Evolutionary conservation across 2,113 vertebrate species (phyloP), one percentile per base, ranked within the genome.

Genomic region (Sporophila hypoxantha): DNA sequence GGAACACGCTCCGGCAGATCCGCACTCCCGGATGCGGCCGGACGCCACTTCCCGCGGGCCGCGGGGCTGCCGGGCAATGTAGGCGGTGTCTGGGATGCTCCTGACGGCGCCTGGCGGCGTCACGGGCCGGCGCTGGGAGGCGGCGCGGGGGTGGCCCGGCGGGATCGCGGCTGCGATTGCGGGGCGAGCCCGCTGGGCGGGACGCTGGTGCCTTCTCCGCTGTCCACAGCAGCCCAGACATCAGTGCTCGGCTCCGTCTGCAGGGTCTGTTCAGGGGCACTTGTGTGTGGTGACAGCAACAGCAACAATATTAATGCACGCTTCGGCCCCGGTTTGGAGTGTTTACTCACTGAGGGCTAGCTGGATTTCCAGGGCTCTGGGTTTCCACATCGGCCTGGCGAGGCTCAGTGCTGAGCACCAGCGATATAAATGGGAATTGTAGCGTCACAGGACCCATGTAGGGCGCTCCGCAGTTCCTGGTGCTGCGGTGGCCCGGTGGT

Each of bases 231-330:
- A n/a, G 64, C 50, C 8, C 13, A 41, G 34, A 8, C 15, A 12
- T 7, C 10, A 1, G 16, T 4, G 9, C 18, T 47, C 25, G 1
- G 25, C 22, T 11, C 6, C 2, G 18, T 14, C 23, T 5, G 3
- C 4, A 3, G 29, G 10, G 26, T 8, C 8, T 27, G 0, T 0
- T 4, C 8, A 16, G 52, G 12, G 15, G 1, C 8, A 0, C 19
- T 4, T 2, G 7, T 4, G 20, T 22, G 23, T 3, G 7, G 6
- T 25, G 41, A 7, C 47, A 17, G 34, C 10, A 23, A 5, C 9
- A 21, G 60, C 8, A 7, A 0, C 44, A 5, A 0, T 4, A 1
- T 5, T 3, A 11, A 2, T 4, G 47, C 16, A 50, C 2, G 2
- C n/a, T 22, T 14, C 27, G 18, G 11, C 17, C 5, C 12, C 26